A percentile compares a stretch with the other conserved stretches of the same genome.
Evolutionary conservation across 1,140 invertebrate genomes (phyloP).

Genomic region (Tribolium castaneum): DNA sequence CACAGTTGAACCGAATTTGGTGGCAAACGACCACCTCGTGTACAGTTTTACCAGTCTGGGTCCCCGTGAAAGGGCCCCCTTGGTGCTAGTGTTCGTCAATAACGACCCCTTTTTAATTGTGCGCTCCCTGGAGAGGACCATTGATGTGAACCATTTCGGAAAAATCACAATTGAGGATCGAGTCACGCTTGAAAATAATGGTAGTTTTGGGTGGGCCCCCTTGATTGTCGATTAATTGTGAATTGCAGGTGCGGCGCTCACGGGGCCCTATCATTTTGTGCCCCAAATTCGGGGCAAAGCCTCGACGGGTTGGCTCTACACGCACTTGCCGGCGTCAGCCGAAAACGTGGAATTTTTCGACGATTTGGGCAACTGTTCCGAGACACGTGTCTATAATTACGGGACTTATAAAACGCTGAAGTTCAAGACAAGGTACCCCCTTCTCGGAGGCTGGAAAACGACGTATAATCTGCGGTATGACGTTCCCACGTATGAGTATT

Average conservation of each 20-base stretch:
- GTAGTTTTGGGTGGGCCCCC: slow-evolving; percentile 18
- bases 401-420: slow-evolving; percentile 94
- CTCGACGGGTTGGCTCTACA: slow-evolving; percentile 66
- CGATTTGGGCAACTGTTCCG: slow-evolving; percentile 98
- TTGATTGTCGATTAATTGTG: background rate
- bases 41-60: background rate
- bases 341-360: slow-evolving; percentile 94
- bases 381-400: slow-evolving; percentile 87
- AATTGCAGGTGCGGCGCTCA: background rate
- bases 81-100: background rate
- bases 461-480: slow-evolving; percentile 96
- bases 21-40: background rate
- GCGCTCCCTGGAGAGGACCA: background rate
- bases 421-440: slow-evolving; percentile 90
- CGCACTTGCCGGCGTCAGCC: slow-evolving; percentile 84
- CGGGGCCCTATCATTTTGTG: background rate
- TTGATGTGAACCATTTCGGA: slow-evolving; percentile 46
- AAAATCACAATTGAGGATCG: slow-evolving; percentile 40
- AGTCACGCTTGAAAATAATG: slow-evolving; percentile 39
- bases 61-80: too few species aligned
- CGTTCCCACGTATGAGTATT: slow-evolving; percentile 93
- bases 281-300: background rate
- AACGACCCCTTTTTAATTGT: background rate
- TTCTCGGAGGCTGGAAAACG: slow-evolving; percentile 98
- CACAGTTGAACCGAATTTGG: background rate